Evolutionary conservation across 2,797 vertebrate genomes (phyloP).

Genomic region (Distichodus sexfasciatus): DNA sequence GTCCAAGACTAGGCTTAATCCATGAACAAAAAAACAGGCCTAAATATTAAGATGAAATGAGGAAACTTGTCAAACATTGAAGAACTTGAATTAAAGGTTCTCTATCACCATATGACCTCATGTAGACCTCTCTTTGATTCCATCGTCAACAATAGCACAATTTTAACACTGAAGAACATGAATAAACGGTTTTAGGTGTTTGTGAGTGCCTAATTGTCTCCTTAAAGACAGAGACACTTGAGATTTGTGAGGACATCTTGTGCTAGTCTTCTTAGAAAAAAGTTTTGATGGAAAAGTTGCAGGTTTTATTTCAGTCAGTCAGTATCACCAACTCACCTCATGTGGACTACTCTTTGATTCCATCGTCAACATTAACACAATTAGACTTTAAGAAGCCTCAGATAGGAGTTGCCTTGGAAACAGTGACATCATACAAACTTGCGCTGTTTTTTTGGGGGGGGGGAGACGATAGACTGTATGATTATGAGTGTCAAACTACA

Average conservation of each 20-base stretch:
- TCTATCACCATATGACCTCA: background rate
- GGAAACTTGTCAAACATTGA: too few relatives aligned
- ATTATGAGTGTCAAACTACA: conserved; percentile 58
- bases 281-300: too few relatives aligned
- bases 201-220: too few relatives aligned
- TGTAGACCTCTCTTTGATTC: conserved; percentile 14
- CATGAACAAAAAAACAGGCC: too few relatives aligned
- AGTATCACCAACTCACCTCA: background rate
- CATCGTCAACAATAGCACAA: conserved; percentile 19
- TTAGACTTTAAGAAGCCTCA: conserved; percentile 44
- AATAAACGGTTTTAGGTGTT: too few relatives aligned
- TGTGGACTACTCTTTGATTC: conserved; percentile 17
- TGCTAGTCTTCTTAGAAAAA: too few relatives aligned
- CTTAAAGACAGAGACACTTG: too few relatives aligned
- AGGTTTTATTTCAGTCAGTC: conserved; percentile 18
- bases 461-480: conserved; percentile 44
- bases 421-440: conserved; percentile 39
- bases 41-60: too few relatives aligned
- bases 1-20: too few relatives aligned
- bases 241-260: too few relatives aligned
- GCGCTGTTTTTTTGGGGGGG: conserved; percentile 8
- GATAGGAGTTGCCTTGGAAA: conserved; percentile 47
- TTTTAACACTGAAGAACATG: too few relatives aligned
- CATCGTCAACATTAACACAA: conserved; percentile 19
- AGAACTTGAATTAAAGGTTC: too few relatives aligned